Evolutionary conservation across 2,888 invertebrate species (phyloP).

Genomic region (Drosophila falleni): DNA sequence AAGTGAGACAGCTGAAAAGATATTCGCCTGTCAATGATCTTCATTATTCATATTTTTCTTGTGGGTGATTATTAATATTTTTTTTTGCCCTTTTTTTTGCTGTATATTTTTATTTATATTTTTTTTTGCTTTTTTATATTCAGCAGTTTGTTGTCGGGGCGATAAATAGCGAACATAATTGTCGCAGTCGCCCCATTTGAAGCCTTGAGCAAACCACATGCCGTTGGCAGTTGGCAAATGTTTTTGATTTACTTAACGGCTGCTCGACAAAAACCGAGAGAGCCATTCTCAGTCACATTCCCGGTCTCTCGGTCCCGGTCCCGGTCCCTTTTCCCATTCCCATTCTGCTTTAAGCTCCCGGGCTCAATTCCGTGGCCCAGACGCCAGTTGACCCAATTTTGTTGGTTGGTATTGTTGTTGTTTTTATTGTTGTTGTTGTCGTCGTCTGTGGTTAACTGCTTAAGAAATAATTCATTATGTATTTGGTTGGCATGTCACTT

Average conservation of each 20-base stretch:
- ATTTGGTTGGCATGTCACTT: conserved; percentile 75
- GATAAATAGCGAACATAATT: conserved; percentile 71
- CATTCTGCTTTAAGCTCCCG: conserved; percentile 6
- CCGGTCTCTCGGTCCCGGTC: neutral
- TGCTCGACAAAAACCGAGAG: conserved; percentile 20
- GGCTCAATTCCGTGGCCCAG: conserved; percentile 18
- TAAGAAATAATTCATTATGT: conserved; percentile 79
- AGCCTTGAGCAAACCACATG: conserved; percentile 43
- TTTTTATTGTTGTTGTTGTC: conserved; percentile 12
- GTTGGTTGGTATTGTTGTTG: neutral
- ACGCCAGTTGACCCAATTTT: conserved; percentile 62
- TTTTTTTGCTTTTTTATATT: conserved; percentile 24
- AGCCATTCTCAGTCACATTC: neutral
- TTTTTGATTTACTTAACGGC: conserved; percentile 68
- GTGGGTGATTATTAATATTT: conserved; percentile 43
- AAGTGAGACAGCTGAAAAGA: conserved; percentile 16
- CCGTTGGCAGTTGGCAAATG: conserved; percentile 64
- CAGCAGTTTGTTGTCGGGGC: conserved; percentile 41
- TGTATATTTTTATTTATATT: neutral
- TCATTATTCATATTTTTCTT: conserved; percentile 30
- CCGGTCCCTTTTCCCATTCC: conserved; percentile 3
- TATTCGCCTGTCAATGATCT: conserved; percentile 44
- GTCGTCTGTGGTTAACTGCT: conserved; percentile 71
- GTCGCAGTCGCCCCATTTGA: conserved; percentile 27
- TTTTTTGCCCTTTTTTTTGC: conserved; percentile 9